phyloP scores from a whole-genome alignment of 2,797 vertebrate genomes.

The Phrynocephalus forsythii region DNA sequence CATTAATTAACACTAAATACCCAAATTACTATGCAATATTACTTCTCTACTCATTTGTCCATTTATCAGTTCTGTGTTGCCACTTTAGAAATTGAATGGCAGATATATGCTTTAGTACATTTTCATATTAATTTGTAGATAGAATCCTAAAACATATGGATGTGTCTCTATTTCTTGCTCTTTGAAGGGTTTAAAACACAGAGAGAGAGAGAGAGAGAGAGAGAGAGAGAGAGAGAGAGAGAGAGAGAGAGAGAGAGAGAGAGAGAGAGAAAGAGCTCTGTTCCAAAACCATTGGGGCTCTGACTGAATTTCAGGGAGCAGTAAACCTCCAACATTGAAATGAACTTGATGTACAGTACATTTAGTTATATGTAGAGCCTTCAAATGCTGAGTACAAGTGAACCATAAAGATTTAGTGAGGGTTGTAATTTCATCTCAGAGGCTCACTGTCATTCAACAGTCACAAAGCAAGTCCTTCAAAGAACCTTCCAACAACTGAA shows the following conservation, averaged over 20 bases:
- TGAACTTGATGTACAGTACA: constrained; percentile 10
- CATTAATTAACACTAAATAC: constrained; percentile 40
- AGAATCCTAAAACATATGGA: not conserved
- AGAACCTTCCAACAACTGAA: constrained; percentile 42
- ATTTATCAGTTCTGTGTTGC: constrained; percentile 14
- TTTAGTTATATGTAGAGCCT: constrained; percentile 47
- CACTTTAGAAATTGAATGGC: constrained; percentile 31
- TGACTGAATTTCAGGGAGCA: constrained; percentile 20
- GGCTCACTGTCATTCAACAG: constrained; percentile 14
- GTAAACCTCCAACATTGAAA: constrained; percentile 54
- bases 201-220: not conserved
- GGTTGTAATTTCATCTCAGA: constrained; percentile 40
- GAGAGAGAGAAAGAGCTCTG: not conserved
- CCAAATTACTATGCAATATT: constrained; percentile 20
- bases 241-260: too few species aligned
- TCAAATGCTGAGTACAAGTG: constrained; percentile 26
- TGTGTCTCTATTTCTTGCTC: constrained; percentile 5
- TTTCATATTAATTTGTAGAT: constrained; percentile 26
- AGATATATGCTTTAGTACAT: not conserved
- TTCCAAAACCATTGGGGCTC: not conserved
- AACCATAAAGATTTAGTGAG: constrained; percentile 42
- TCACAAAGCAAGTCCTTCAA: constrained; percentile 22
- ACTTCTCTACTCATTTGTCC: constrained; percentile 21
- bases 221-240: too few species aligned
- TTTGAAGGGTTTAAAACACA: constrained; percentile 5